These are phyloP conservation scores for Proteles cristata DNA, from an alignment of 2,113 vertebrate genomes.

Conservation along the genomic window DNA sequence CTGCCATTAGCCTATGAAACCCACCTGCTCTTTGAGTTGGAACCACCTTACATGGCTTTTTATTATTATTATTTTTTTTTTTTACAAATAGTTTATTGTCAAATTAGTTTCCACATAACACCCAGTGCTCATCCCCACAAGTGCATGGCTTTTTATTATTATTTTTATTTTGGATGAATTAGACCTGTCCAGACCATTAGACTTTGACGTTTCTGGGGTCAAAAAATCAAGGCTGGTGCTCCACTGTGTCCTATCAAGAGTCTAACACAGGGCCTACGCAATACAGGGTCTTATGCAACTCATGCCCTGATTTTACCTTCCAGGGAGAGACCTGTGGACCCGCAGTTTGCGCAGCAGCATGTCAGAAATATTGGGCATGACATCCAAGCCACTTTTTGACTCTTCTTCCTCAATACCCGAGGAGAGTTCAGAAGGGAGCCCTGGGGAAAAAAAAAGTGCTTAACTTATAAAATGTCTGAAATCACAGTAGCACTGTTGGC, in stretches of 20 bases:
- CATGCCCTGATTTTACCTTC: slow-evolving; percentile 88
- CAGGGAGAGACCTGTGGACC: slow-evolving; percentile 92
- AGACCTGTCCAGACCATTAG: background rate
- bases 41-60: background rate
- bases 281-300: background rate
- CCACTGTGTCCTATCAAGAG: background rate
- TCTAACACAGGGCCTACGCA: background rate
- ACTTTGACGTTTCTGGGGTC: background rate
- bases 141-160: background rate
- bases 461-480: background rate
- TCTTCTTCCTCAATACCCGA: slow-evolving; percentile 87
- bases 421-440: slow-evolving; percentile 83
- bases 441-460: slow-evolving; percentile 81
- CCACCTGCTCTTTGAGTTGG: background rate
- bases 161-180: slow-evolving; percentile 20
- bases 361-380: slow-evolving; percentile 97
- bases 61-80: background rate
- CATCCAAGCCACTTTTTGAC: slow-evolving; percentile 89
- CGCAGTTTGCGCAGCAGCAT: slow-evolving; percentile 94
- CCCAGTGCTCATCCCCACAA: too few relatives aligned
- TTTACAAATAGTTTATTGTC: too few relatives aligned
- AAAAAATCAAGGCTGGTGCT: background rate
- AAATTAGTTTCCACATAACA: too few relatives aligned
- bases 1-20: background rate
- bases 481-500: background rate